Base-by-base conservation (phyloP, 2,888 invertebrate species). In the Epistrophella euchroma region DNA sequence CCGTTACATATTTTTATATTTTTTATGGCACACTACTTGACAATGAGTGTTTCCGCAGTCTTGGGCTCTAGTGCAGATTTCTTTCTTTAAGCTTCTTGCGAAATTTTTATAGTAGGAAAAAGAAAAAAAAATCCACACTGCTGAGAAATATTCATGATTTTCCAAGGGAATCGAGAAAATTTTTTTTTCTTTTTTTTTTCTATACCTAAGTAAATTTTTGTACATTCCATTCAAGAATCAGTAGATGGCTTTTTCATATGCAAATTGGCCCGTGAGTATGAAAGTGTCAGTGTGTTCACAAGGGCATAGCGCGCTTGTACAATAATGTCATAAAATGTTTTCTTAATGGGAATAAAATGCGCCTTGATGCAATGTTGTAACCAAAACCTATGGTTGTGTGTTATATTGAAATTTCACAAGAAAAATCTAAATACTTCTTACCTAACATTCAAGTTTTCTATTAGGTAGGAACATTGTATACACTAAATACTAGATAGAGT, bases 1-100 rank as follows among this genome's bases (percentile, higher is more conserved):
- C n/a, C 32, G 45, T 75, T 72, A 80, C 76, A 66, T 76, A 84
- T 32, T 66, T 85, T 85, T 72, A 64, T 80, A 76, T 45, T 68
- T 80, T 81, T 80, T 72, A 80, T 76, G 43, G 52, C 60, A 85
- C 80, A 85, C 80, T 80, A 85, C 80, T 80, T 85, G 70, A 85
- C 74, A 35, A 76, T 76, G 76, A 85, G 80, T 76, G 76, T 58
- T 80, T 72, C 71, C 37, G 9, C 32, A 72, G 75, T 72, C 35
- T 71, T 68, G n/a, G 58, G 60, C 55, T 78, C 10, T 66, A 60
- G 22, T 76, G 66, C 52, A 72, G 77, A 72, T 76, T 82, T 73
- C 72, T 76, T 82, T 73, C 72, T 58, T 66, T 43, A 58, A 68
- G 58, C 40, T 72, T 56, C 56, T 52, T 66, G 37, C 25, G 35